These are phyloP conservation scores for Drosophila parthenogenetica DNA, from an alignment of 2,888 invertebrate genomes.

Conservation along the genomic window DNA sequence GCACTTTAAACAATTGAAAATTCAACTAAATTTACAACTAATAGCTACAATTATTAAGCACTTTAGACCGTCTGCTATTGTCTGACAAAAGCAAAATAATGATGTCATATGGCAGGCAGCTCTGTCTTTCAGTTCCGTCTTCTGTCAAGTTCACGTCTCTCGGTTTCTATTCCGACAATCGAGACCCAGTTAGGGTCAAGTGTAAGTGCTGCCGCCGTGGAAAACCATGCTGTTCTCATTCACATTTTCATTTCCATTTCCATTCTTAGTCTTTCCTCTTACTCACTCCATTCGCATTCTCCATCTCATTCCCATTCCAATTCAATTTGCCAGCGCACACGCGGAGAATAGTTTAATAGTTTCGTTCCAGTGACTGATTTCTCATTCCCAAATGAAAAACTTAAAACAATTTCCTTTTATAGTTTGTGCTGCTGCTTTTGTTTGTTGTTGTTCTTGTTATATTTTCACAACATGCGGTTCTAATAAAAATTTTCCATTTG, in stretches of 20 bases:
- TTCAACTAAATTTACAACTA: not conserved
- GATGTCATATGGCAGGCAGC: slow-evolving; percentile 6
- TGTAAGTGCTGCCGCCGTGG: slow-evolving; percentile 21
- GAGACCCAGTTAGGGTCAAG: slow-evolving; percentile 60
- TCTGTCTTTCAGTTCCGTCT: slow-evolving; percentile 22
- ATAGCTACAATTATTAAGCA: not conserved
- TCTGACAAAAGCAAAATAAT: not conserved
- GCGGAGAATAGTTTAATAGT: slow-evolving; percentile 39
- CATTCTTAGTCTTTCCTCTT: slow-evolving; percentile 22
- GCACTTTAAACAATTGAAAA: not conserved
- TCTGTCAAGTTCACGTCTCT: slow-evolving; percentile 6
- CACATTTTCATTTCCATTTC: slow-evolving; percentile 35
- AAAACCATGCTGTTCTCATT: slow-evolving; percentile 29
- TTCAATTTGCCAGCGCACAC: slow-evolving; percentile 46
- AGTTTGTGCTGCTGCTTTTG: slow-evolving; percentile 2
- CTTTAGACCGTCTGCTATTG: not conserved
- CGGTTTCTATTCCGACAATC: not conserved
- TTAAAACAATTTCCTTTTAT: slow-evolving; percentile 73
- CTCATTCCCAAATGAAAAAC: slow-evolving; percentile 39
- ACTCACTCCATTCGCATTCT: slow-evolving; percentile 35
- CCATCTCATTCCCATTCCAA: slow-evolving; percentile 25
- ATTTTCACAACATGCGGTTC: slow-evolving; percentile 38
- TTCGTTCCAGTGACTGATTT: slow-evolving; percentile 75
- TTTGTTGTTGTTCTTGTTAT: slow-evolving; percentile 27
- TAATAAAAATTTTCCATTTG: slow-evolving; percentile 35